phyloP scores from a whole-genome alignment of 1,140 invertebrate genomes.

The Gryllus bimaculatus region DNA sequence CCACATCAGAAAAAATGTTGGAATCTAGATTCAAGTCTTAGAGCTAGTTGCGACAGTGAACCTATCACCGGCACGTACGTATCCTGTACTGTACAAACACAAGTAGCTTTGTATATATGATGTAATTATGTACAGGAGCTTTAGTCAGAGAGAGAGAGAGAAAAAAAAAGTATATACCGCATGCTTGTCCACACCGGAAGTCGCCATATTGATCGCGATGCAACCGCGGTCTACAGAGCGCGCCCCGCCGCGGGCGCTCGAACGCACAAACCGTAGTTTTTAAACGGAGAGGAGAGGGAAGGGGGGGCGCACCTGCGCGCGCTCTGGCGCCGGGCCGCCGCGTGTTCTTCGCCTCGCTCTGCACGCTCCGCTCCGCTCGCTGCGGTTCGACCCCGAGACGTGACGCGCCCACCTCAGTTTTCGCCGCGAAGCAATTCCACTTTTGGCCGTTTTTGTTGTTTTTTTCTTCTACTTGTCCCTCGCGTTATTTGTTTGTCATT shows the following conservation, averaged over 20 bases:
- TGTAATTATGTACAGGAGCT: slow-evolving; percentile 4
- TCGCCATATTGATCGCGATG: neutral
- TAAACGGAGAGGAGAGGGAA: neutral
- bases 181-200: neutral
- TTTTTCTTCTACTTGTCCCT: neutral
- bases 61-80: neutral
- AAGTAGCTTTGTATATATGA: neutral
- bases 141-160: neutral
- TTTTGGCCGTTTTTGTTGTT: neutral
- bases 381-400: no score
- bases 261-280: neutral
- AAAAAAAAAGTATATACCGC: neutral
- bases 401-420: neutral
- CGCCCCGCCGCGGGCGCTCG: neutral
- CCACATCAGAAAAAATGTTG: neutral
- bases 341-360: no score
- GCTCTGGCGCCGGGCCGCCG: no score
- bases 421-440: no score
- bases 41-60: neutral
- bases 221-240: neutral
- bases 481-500: no score
- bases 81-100: slow-evolving; percentile 4
- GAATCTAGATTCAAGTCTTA: neutral
- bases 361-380: no score
- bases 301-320: no score